Conservation (phyloP, 35 echinoderm and acorn worm genomes). For the Ophiothrix spiculata region DNA sequence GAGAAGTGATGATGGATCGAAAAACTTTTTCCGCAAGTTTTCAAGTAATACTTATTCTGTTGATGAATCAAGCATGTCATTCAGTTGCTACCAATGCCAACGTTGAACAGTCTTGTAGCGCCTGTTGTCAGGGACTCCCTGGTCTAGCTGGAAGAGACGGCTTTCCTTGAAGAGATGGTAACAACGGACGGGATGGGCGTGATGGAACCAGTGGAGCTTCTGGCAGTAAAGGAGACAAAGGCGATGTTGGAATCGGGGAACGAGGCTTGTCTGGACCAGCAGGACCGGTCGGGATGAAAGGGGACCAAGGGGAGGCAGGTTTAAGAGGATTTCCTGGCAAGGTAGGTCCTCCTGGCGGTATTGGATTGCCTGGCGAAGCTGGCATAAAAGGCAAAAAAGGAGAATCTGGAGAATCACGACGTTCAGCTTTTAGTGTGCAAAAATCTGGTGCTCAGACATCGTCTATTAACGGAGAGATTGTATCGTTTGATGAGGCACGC, state of each 20-base stretch:
- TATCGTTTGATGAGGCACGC: background rate
- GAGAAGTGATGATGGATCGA: too few species aligned
- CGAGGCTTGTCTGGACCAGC: background rate
- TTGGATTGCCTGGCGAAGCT: background rate
- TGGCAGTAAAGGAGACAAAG: background rate
- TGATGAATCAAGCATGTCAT: background rate
- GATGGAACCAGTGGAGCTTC: background rate
- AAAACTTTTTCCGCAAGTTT: too few species aligned
- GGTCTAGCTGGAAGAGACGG: background rate
- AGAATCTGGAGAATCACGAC: background rate
- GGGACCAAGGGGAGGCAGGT: background rate
- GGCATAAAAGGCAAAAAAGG: background rate
- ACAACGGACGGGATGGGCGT: background rate
- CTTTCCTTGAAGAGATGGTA: background rate
- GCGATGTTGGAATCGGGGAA: background rate
- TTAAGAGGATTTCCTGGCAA: background rate
- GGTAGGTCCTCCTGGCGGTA: background rate
- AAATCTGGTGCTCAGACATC: background rate
- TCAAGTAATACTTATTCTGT: background rate
- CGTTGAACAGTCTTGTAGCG: background rate
- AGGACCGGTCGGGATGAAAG: background rate
- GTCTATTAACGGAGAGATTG: background rate
- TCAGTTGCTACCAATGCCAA: background rate
- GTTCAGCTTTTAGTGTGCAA: background rate
- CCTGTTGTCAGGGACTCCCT: background rate